These are phyloP conservation scores for Hydrochoerus hydrochaeris DNA, from an alignment of 2,113 vertebrate genomes.

Conservation along the genomic window DNA sequence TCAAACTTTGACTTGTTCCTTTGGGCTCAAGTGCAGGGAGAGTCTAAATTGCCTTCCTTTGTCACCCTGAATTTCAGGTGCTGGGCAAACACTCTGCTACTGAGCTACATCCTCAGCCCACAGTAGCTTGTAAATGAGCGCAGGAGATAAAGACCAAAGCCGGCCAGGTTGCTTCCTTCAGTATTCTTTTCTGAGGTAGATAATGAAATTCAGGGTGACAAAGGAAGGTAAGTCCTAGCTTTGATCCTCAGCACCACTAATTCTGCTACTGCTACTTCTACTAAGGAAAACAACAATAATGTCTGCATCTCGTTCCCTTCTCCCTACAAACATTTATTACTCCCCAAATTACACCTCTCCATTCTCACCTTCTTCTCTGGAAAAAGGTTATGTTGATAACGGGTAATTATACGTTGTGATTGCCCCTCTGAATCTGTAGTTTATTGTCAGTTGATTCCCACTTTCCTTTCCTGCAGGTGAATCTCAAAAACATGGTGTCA, in stretches of 20 bases:
- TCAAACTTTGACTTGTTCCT: not conserved
- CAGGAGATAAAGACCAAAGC: not conserved
- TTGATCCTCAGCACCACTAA: not conserved
- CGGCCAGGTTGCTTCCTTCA: not conserved
- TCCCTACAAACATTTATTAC: not conserved
- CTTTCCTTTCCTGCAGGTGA: not conserved
- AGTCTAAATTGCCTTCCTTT: no score
- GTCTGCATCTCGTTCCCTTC: not conserved
- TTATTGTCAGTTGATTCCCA: not conserved
- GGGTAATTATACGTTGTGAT: not conserved
- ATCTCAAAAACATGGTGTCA: not conserved
- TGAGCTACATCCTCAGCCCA: not conserved
- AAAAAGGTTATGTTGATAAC: not conserved
- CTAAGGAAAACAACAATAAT: not conserved
- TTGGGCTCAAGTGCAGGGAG: not conserved
- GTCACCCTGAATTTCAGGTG: not conserved
- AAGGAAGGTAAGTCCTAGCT: not conserved
- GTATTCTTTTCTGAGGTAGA: not conserved
- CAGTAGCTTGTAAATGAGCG: not conserved
- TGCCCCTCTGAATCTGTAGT: not conserved
- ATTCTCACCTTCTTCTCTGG: not conserved
- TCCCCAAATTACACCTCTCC: not conserved
- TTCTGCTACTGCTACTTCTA: not conserved
- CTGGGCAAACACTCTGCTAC: not conserved
- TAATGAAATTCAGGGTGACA: not conserved